phyloP scores from a whole-genome alignment of 1,140 invertebrate species.

The Zaprionus lachaisei region DNA sequence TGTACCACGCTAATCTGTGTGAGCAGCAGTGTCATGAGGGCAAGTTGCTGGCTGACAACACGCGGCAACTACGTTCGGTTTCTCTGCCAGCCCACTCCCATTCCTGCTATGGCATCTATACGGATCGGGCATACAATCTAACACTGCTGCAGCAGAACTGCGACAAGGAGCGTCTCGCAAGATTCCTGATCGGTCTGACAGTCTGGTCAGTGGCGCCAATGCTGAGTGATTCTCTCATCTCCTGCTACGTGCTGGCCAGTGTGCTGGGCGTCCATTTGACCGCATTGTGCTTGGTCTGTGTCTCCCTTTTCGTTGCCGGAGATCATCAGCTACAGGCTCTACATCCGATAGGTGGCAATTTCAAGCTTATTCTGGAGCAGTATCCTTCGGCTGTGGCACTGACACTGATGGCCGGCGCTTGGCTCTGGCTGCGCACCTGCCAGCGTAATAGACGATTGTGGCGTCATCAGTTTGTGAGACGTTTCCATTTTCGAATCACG shows the following conservation, averaged over 20 bases:
- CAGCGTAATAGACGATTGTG: background rate
- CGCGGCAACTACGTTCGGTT: constrained; percentile 10
- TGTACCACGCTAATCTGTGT: background rate
- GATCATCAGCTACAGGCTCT: background rate
- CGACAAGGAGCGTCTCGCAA: constrained; percentile 9
- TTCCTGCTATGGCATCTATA: constrained; percentile 49
- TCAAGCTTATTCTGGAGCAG: constrained; percentile 2
- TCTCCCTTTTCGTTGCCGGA: background rate
- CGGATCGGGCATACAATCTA: constrained; percentile 31
- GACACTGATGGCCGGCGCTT: background rate
- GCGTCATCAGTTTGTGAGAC: background rate
- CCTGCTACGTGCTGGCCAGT: background rate
- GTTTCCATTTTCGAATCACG: background rate
- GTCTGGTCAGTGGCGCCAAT: background rate
- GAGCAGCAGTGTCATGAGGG: constrained; percentile 13
- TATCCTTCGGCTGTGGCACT: background rate
- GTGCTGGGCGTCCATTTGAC: constrained; percentile 13
- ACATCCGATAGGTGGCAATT: constrained; percentile 3
- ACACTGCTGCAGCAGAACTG: constrained; percentile 5
- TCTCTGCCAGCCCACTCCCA: constrained; percentile 9
- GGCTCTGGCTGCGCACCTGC: background rate
- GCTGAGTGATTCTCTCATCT: background rate
- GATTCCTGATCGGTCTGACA: constrained; percentile 6
- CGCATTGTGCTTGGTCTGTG: background rate
- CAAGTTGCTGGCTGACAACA: constrained; percentile 5